Base-by-base conservation (phyloP, 2,113 vertebrate species). In the Phoenicopterus ruber region DNA sequence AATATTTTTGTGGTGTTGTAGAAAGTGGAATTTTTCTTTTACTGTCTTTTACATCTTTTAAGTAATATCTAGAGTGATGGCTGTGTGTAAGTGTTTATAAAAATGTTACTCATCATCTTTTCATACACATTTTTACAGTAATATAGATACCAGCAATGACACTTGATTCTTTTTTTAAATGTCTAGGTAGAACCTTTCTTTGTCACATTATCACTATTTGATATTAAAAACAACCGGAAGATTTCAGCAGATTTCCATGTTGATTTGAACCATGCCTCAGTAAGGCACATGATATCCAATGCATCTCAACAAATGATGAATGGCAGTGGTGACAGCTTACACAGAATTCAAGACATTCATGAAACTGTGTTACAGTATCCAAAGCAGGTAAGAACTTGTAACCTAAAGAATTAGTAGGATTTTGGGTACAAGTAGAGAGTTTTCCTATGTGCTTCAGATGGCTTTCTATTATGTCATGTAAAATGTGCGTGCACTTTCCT, bases 211-310 rank as follows among this genome's bases (percentile, higher is more conserved):
- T 99, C 99, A 10, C 96, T 99, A 49, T 99, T 99, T 62, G 99
- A 99, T 94, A 99, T 99, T 94, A 99, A 99, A 96, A 98, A 98
- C 87, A 98, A 99, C 94, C 97, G 98, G 40, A 99, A 99, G 98
- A 99, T 99, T 97, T 99, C 99, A 13, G 98, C 99, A 7, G 99
- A 99, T 97, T 99, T 99, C 97, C 99, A 99, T 1, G 99, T 99
- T 73, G 99, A 99, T 95, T 97, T 99, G 87, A 99, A 99, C 94
- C 99, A 99, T 4, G 86, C 98, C 29, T 99, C 99, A 9, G 99
- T 99, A 61, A 98, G 99, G 82, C 98, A 98, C 62, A 99, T 99
- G 99, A 81, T 99, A 84, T 77, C 98, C 66, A 96, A 20, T 77
- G 69, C 94, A 13, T 96, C 97, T 72, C 97, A 97, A 4, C 98